Conservation (phyloP, 2,113 vertebrate species). For the Nycticryphes semicollaris region DNA sequence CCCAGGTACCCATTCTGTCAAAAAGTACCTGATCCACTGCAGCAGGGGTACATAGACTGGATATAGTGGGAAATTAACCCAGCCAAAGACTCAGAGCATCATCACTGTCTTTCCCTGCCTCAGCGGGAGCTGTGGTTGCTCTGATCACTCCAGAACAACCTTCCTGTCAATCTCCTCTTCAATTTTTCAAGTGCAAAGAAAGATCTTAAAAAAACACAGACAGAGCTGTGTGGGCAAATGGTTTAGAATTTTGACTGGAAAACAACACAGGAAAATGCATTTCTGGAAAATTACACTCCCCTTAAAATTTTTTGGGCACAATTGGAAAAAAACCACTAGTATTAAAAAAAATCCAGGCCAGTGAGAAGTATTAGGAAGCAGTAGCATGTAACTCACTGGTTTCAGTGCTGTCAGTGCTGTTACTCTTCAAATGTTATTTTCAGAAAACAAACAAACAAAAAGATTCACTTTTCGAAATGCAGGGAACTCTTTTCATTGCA, state of each 20-base stretch:
- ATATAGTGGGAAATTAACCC: neutral
- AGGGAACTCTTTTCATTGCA: neutral
- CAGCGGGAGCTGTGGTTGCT: neutral
- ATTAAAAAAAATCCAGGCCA: neutral
- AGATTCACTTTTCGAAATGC: neutral
- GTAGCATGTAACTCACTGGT: neutral
- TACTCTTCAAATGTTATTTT: neutral
- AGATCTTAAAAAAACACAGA: neutral
- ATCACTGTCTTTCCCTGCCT: neutral
- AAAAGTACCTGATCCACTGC: neutral
- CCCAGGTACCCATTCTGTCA: accelerated
- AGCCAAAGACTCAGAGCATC: neutral
- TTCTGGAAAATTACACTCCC: neutral
- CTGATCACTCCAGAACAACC: neutral
- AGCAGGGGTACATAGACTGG: neutral
- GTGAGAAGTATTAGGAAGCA: neutral
- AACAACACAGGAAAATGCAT: neutral
- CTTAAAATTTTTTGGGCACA: neutral
- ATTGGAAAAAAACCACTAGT: neutral
- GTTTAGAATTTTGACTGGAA: neutral
- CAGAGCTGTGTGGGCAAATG: neutral
- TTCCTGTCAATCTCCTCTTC: neutral
- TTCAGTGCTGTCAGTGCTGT: neutral
- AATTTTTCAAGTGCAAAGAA: neutral
- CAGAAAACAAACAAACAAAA: neutral